Evolutionary conservation across 2,113 vertebrate genomes (phyloP).

Genomic region (Beaufortia kweichowensis): DNA sequence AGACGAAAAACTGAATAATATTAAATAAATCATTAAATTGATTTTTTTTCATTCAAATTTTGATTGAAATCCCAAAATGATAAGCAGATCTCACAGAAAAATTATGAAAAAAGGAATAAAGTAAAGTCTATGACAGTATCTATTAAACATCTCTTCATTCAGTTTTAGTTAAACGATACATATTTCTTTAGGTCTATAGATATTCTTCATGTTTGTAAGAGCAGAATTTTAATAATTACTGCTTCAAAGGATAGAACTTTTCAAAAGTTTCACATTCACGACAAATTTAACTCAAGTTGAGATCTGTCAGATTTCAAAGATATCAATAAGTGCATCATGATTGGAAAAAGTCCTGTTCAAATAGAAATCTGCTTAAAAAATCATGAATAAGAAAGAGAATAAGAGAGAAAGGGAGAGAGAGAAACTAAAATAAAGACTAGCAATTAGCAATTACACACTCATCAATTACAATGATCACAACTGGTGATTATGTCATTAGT

Average conservation of each 20-base stretch:
- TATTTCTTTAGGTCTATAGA: too few relatives aligned
- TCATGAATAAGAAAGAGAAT: too few relatives aligned
- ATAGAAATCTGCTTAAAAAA: not conserved
- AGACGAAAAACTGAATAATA: too few relatives aligned
- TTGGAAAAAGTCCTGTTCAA: not conserved
- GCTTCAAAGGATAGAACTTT: slow-evolving; percentile 35
- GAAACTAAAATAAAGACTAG: slow-evolving; percentile 61
- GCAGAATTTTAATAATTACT: slow-evolving; percentile 30
- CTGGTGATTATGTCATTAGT: slow-evolving; percentile 79
- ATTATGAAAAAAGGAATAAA: too few relatives aligned
- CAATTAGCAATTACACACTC: slow-evolving; percentile 75
- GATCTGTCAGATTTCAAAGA: slow-evolving; percentile 38
- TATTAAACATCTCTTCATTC: too few relatives aligned
- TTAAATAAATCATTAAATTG: too few relatives aligned
- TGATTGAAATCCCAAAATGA: too few relatives aligned
- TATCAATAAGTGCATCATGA: not conserved
- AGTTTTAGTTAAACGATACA: too few relatives aligned
- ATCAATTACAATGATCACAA: slow-evolving; percentile 80
- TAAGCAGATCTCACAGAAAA: too few relatives aligned
- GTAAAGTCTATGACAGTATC: too few relatives aligned
- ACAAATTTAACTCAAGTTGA: not conserved
- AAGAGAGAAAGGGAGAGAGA: not conserved
- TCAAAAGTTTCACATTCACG: slow-evolving; percentile 5
- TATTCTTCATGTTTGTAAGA: too few relatives aligned
- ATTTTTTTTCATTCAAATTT: too few relatives aligned